A percentile compares a stretch with the other conserved stretches of the same genome.
These are phyloP conservation scores for Hydrotaea diabolus DNA, from an alignment of 2,888 invertebrate genomes.

Conservation along the genomic window DNA sequence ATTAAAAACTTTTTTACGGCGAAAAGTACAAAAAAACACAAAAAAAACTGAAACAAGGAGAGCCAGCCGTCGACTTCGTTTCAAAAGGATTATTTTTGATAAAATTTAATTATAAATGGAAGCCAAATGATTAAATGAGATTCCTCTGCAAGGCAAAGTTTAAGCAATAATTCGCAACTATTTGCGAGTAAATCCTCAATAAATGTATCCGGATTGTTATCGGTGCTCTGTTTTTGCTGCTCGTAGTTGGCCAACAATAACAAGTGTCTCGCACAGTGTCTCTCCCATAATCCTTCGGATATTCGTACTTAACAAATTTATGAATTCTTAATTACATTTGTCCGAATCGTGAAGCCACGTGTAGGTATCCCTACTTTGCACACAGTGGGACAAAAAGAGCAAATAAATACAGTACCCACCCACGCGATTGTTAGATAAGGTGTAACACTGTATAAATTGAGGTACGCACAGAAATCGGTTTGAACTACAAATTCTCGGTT, in stretches of 20 bases:
- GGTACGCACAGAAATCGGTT: too few relatives aligned
- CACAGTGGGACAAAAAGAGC: background rate
- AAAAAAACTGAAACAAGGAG: conserved; percentile 9
- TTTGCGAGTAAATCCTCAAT: background rate
- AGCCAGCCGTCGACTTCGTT: conserved; percentile 19
- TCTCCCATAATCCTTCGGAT: background rate
- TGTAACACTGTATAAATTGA: too few relatives aligned
- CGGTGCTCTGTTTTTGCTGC: background rate
- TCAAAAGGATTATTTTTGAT: conserved; percentile 47
- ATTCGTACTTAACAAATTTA: conserved; percentile 25
- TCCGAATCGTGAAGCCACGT: background rate
- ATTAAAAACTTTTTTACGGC: conserved; percentile 61
- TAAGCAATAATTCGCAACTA: background rate
- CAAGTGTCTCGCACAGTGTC: background rate
- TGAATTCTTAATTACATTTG: conserved; percentile 42
- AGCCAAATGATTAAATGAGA: conserved; percentile 16
- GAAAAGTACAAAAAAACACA: conserved; percentile 5
- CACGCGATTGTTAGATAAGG: too few relatives aligned
- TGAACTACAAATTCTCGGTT: too few relatives aligned
- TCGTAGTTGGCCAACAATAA: background rate
- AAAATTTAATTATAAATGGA: conserved; percentile 50
- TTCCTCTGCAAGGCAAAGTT: background rate
- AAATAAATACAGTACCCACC: too few relatives aligned
- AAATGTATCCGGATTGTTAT: background rate
- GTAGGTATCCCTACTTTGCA: background rate